phyloP scores from a whole-genome alignment of 2,888 invertebrate species.

The Brachyopa scutellaris region DNA sequence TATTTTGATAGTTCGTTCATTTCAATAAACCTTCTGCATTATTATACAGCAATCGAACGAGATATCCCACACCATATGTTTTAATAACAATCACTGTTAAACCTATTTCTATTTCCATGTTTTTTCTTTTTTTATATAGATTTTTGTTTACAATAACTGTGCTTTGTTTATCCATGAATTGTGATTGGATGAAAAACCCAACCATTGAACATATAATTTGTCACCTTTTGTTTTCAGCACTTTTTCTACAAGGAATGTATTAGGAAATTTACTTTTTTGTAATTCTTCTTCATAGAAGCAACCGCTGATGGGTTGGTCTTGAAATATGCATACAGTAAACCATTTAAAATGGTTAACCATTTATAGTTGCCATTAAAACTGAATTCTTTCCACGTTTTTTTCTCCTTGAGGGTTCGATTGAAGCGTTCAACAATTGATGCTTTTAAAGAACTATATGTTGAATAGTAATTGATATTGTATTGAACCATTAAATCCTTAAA shows the following conservation, averaged over 20 bases:
- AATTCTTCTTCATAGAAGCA: slow-evolving; percentile 76
- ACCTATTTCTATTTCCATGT: background rate
- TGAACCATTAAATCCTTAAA: background rate
- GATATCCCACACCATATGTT: background rate
- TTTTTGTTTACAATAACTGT: background rate
- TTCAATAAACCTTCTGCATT: too few species aligned
- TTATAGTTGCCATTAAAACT: slow-evolving; percentile 71
- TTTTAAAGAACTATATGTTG: background rate
- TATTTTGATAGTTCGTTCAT: too few species aligned
- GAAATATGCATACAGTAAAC: slow-evolving; percentile 22
- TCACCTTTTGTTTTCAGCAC: background rate
- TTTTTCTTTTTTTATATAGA: background rate
- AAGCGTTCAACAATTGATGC: slow-evolving; percentile 51
- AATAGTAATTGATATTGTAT: background rate
- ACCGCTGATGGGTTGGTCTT: slow-evolving; percentile 75
- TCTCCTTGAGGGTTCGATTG: too few species aligned
- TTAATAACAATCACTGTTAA: background rate
- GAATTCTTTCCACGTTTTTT: slow-evolving; percentile 70
- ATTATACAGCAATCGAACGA: too few species aligned
- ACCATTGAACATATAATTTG: background rate
- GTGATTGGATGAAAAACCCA: background rate
- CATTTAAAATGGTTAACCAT: slow-evolving; percentile 38
- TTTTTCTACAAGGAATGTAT: background rate
- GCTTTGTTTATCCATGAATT: background rate
- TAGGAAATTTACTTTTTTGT: slow-evolving; percentile 72